Base-by-base conservation (phyloP, 2,113 vertebrate species). In the Crotalus horridus region DNA sequence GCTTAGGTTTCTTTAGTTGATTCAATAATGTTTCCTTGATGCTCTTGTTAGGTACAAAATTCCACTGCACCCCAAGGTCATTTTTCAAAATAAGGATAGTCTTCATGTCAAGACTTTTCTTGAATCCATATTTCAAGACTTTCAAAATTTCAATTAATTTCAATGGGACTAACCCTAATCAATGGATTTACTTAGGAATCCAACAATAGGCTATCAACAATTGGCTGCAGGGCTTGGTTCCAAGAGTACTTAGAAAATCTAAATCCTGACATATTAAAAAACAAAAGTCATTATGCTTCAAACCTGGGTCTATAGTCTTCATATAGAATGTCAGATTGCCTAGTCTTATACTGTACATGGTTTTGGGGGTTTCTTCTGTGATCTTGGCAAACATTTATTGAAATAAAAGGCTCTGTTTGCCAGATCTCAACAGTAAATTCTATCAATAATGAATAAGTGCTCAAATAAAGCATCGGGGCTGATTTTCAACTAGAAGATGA, bases 401-500 rank as follows among this genome's bases (percentile, higher is more conserved):
- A 91, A 85, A 85, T 85, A 43, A 86, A 15, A 21, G 64, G 64
- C 12, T 90, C 48, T 17, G 12, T 81, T 91, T 26, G 51, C 74
- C 74, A 86, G 29, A 54, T 24, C 9, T 87, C 39, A 86, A 21
- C 46, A 87, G 13, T 91, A 26, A 26, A 29, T 91, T 91, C n/a
- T 86, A 91, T 91, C 91, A 85, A 17, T 87, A 87, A 91, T 87
- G 55, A 86, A 87, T 87, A 87, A 61, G 51, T 61, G 24, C 24
- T 23, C 59, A 46, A 91, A 61, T 91, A 91, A 91, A 91, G 29
- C 81, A 87, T 0, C 3, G 23, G 56, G 56, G 24, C 56, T 87
- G 43, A 43, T 51, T 87, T 87, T 24, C 20, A 53, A 21, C 39
- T 20, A 91, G 55, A 91, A 61, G 87, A 61, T 53, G 56, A 88